Conservation (phyloP, 1,140 invertebrate species). For the Cyclina sinensis region DNA sequence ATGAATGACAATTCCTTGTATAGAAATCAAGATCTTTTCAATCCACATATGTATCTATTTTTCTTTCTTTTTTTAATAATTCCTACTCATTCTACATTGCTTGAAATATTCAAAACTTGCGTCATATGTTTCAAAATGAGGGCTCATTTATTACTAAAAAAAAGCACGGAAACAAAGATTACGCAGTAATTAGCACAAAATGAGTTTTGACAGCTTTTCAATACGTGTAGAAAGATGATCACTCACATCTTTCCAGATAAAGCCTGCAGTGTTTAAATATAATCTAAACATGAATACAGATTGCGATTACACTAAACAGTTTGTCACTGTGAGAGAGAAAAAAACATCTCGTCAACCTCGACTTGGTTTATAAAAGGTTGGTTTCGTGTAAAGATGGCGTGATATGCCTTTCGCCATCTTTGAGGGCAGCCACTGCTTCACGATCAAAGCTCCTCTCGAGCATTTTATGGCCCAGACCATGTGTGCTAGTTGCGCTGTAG, state of each 20-base stretch:
- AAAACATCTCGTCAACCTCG: not conserved
- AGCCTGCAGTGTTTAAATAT: not conserved
- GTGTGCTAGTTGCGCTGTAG: constrained; percentile 30
- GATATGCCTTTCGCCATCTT: constrained; percentile 23
- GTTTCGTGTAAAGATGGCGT: constrained; percentile 36
- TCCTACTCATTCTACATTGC: too few species aligned
- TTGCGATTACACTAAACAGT: constrained; percentile 18
- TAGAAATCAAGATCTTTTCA: too few species aligned
- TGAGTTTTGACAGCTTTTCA: too few species aligned
- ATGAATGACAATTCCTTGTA: too few species aligned
- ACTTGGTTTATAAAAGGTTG: constrained; percentile 21
- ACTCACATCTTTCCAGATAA: constrained; percentile 1
- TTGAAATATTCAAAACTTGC: too few species aligned
- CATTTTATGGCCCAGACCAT: constrained; percentile 32
- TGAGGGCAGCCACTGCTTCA: constrained; percentile 25
- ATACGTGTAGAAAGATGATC: not conserved
- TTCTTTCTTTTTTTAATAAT: too few species aligned
- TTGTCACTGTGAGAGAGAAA: constrained; percentile 17
- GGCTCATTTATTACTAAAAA: too few species aligned
- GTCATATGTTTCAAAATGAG: too few species aligned
- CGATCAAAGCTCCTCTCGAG: not conserved
- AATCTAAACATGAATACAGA: constrained; percentile 15
- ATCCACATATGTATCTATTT: too few species aligned
- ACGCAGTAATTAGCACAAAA: not conserved
- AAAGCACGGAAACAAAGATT: not conserved